These are phyloP conservation scores for Coracias cyanogaster DNA, from an alignment of 2,797 vertebrate species.

Conservation along the genomic window DNA sequence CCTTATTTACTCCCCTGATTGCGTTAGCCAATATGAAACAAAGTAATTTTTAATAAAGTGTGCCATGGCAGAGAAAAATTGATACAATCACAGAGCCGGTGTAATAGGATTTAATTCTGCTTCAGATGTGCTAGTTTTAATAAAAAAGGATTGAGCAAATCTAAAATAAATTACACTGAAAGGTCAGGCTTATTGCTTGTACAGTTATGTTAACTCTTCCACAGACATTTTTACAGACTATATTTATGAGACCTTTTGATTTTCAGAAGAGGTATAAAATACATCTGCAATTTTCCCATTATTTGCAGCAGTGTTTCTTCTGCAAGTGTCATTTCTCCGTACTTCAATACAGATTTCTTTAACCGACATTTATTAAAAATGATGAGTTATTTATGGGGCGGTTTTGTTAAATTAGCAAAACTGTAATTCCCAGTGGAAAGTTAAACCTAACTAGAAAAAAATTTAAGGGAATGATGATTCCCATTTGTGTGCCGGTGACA, in stretches of 20 bases:
- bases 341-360: constrained; percentile 75
- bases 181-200: constrained; percentile 85
- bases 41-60: constrained; percentile 84
- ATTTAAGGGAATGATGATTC: constrained; percentile 42
- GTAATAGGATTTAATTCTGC: constrained; percentile 86
- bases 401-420: constrained; percentile 69
- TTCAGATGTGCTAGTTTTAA: constrained; percentile 86
- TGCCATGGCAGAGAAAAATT: constrained; percentile 72
- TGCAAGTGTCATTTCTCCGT: constrained; percentile 66
- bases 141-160: constrained; percentile 86
- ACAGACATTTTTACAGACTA: constrained; percentile 80
- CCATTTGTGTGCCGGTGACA: background rate
- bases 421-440: constrained; percentile 48
- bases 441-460: constrained; percentile 58
- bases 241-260: constrained; percentile 84
- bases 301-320: constrained; percentile 76
- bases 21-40: constrained; percentile 76
- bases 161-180: constrained; percentile 85
- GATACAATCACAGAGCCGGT: constrained; percentile 78
- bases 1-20: constrained; percentile 70
- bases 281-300: constrained; percentile 76
- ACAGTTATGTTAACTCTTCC: constrained; percentile 83
- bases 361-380: constrained; percentile 66
- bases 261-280: constrained; percentile 79
- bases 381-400: constrained; percentile 75